These are phyloP conservation scores for Halichoerus grypus DNA, from an alignment of 2,113 vertebrate species.

Conservation along the genomic window DNA sequence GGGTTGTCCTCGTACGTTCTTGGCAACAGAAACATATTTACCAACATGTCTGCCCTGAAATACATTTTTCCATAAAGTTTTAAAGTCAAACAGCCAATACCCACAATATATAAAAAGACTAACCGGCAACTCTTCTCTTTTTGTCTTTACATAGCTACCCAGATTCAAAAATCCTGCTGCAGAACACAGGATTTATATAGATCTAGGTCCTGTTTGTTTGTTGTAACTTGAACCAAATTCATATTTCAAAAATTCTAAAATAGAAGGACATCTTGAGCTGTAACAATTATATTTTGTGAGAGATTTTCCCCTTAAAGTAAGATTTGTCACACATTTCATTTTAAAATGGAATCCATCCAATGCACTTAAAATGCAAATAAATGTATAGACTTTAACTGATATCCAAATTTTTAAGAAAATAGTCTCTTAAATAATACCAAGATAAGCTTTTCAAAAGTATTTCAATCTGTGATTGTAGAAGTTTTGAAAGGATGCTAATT, in stretches of 20 bases:
- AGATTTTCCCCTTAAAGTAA: neutral
- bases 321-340: neutral
- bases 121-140: neutral
- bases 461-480: neutral
- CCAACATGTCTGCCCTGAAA: neutral
- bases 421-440: neutral
- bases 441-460: neutral
- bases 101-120: conserved; percentile 12
- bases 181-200: neutral
- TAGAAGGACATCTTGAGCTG: neutral
- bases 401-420: neutral
- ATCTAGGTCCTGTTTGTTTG: neutral
- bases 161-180: conserved; percentile 8
- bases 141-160: neutral
- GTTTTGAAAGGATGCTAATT: conserved; percentile 29
- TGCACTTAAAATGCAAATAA: neutral
- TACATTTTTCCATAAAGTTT: conserved; percentile 31
- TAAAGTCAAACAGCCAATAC: conserved; percentile 65
- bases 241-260: neutral
- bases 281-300: neutral
- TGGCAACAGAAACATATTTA: conserved; percentile 62
- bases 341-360: neutral
- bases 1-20: neutral
- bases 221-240: neutral
- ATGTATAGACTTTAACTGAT: neutral